Conservation (phyloP, 2,888 invertebrate species). For the Matsumyia berberina region DNA sequence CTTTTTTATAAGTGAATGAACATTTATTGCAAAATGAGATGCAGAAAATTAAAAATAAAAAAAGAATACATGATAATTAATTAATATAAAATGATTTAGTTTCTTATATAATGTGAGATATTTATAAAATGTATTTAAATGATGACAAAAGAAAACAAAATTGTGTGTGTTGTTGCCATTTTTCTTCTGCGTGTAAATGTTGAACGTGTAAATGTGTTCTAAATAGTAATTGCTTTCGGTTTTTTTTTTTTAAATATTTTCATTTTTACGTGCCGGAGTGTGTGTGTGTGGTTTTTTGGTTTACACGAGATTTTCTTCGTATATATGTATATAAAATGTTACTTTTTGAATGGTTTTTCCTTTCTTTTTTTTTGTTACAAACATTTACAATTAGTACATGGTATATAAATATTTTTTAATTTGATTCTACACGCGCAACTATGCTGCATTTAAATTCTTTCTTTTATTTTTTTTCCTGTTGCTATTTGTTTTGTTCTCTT, state of each 20-base stretch:
- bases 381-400: constrained; percentile 74
- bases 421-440: constrained; percentile 71
- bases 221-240: constrained; percentile 45
- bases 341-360: constrained; percentile 13
- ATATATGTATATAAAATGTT: constrained; percentile 52
- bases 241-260: constrained; percentile 43
- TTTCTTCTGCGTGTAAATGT: constrained; percentile 24
- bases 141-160: constrained; percentile 25
- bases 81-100: constrained; percentile 15
- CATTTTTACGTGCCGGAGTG: constrained; percentile 49
- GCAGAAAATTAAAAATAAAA: constrained; percentile 10
- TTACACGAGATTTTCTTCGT: constrained; percentile 42
- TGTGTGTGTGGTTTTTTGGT: constrained; percentile 41
- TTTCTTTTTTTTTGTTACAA: constrained; percentile 50
- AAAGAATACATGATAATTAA: constrained; percentile 20
- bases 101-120: constrained; percentile 58
- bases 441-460: constrained; percentile 71
- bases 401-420: constrained; percentile 69
- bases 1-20: constrained; percentile 53
- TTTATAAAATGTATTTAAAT: constrained; percentile 67
- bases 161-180: not conserved
- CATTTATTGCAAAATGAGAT: constrained; percentile 57
- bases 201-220: constrained; percentile 57
- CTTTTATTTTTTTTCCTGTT: constrained; percentile 24
- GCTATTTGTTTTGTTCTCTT: not conserved